Percentiles rank a stretch among this genome's conserved stretches.
These are phyloP conservation scores for Montipora foliosa DNA, from an alignment of 64 coral and sea anemone genomes.

Conservation along the genomic window DNA sequence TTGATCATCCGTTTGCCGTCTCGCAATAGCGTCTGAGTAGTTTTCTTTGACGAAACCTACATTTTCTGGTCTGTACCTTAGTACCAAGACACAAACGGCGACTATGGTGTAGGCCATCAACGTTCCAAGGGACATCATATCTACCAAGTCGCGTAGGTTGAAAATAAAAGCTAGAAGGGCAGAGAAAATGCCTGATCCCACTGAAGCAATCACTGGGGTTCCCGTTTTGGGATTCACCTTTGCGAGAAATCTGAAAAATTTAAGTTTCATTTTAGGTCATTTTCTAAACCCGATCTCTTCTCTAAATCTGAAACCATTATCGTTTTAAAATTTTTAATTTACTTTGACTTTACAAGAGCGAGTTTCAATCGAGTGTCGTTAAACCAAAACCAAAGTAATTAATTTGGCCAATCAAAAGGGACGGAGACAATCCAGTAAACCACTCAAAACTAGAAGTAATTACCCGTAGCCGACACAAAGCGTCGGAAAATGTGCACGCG, in stretches of 20 bases:
- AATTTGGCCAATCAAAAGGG: too few relatives aligned
- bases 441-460: too few relatives aligned
- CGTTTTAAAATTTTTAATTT: too few relatives aligned
- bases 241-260: slow-evolving; percentile 41
- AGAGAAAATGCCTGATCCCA: slow-evolving; percentile 20
- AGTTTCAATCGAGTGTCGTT: too few relatives aligned
- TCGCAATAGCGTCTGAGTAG: background rate
- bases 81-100: slow-evolving; percentile 16
- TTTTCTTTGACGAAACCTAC: background rate
- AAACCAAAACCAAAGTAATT: too few relatives aligned
- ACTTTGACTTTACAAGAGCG: too few relatives aligned
- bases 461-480: too few relatives aligned
- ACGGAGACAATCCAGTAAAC: too few relatives aligned
- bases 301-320: too few relatives aligned
- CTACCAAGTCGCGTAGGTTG: slow-evolving; percentile 30
- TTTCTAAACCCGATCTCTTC: background rate
- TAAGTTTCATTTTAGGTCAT: background rate
- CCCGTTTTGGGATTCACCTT: slow-evolving; percentile 54
- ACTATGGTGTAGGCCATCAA: slow-evolving; percentile 9
- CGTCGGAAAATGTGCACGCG: too few relatives aligned
- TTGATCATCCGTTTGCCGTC: background rate
- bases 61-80: background rate
- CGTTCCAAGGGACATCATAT: slow-evolving; percentile 57
- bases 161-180: slow-evolving; percentile 53
- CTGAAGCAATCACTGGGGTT: slow-evolving; percentile 35